Evolutionary conservation across 2,113 vertebrate genomes (phyloP).

Genomic region (Pycnonotus jocosus): DNA sequence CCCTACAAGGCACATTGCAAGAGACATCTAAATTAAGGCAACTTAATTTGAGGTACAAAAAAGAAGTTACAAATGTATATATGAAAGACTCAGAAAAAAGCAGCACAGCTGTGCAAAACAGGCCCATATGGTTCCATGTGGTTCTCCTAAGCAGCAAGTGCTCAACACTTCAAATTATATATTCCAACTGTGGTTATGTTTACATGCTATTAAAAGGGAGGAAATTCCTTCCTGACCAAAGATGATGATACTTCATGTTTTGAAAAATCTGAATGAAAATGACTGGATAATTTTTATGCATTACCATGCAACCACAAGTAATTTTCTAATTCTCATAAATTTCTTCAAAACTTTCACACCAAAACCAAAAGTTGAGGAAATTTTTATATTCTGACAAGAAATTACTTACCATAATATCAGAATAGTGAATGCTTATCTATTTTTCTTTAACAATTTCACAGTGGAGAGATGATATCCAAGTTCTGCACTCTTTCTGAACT

Average conservation of each 20-base stretch:
- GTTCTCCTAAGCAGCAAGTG: background rate
- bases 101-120: background rate
- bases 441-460: background rate
- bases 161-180: background rate
- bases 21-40: background rate
- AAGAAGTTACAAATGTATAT: background rate
- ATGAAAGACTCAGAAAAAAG: background rate
- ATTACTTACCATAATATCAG: background rate
- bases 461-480: background rate
- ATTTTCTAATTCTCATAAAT: slow-evolving; percentile 29
- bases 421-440: background rate
- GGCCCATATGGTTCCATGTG: background rate
- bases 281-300: slow-evolving; percentile 42
- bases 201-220: background rate
- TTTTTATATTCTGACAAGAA: background rate
- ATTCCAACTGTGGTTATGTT: slow-evolving; percentile 20
- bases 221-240: slow-evolving; percentile 44
- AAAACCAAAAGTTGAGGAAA: background rate
- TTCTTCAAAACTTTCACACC: background rate
- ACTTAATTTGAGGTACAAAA: background rate
- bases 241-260: background rate
- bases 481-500: background rate
- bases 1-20: background rate
- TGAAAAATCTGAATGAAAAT: slow-evolving; percentile 39
- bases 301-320: slow-evolving; percentile 34